Evolutionary conservation across 2,888 invertebrate genomes (phyloP), one percentile per base, ranked within the genome.

Genomic region (Ecdyonurus torrentis): DNA sequence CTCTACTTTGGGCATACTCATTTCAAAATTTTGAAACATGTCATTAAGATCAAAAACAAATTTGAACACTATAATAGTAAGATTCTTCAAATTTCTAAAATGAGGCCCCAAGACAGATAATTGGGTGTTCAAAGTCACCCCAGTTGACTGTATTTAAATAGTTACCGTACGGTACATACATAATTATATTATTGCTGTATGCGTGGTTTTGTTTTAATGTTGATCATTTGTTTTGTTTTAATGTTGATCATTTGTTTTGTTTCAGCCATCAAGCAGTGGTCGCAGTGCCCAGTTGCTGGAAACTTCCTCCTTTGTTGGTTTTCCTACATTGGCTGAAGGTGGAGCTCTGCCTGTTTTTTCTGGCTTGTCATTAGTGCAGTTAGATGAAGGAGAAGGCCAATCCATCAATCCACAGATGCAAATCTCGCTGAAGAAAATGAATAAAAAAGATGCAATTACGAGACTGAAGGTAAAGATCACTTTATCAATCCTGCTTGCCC

Each of bases 361-460:
- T 58, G 78, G 80, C 2, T 77, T 81, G 68, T 70, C 76, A 1
- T 70, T 73, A 3, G 64, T 71, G 1, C 76, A 76, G 63, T 78
- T 79, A 25, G 83, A 85, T 58, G 86, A 88, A 62, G 75, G 83
- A n/a, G 84, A 85, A 64, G 75, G 77, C 7, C 78, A 76, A 20
- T 55, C 55, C 63, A 76, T 92, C 1, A 85, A 85, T 70, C 78
- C 84, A 1, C 86, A 86, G 71, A 86, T 89, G 70, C 85, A 89
- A 67, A 74, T 94, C 60, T 84, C 87, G 60, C 77, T 95, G 63
- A 88, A 91, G 68, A 94, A 93, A 74, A 84, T 95, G 74, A 84
- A 83, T 63, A 96, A 96, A 73, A 93, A 91, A 72, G 94, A 95
- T 78, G 82, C 87, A 0, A 85, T 87, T 1, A 96, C 96, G 2